Evolutionary conservation across 1,140 invertebrate species (phyloP).

Genomic region (Euborellia annulipes): DNA sequence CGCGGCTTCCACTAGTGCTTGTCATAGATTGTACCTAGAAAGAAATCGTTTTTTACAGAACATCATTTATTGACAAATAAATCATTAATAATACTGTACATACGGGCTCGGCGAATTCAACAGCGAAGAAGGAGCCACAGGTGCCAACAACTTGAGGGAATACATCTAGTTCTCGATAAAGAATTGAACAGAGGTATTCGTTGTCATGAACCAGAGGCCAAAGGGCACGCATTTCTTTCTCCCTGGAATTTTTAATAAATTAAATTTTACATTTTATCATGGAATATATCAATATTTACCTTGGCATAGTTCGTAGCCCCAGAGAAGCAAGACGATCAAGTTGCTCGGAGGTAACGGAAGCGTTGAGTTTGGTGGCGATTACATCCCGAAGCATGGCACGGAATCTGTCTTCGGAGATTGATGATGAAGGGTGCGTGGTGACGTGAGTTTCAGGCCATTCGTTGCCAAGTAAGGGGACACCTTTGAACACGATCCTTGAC

Average conservation of each 20-base stretch:
- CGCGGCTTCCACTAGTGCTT: no score
- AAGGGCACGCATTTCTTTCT: constrained; percentile 41
- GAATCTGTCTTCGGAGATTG: constrained; percentile 36
- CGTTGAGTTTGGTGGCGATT: constrained; percentile 33
- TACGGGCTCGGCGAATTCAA: constrained; percentile 39
- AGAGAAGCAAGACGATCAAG: constrained; percentile 21
- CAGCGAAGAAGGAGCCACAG: constrained; percentile 43
- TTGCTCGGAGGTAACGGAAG: constrained; percentile 29
- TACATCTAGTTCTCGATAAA: constrained; percentile 38
- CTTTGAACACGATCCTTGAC: constrained; percentile 37
- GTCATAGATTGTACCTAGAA: no score
- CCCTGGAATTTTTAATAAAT: constrained; percentile 14
- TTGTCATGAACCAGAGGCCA: constrained; percentile 45
- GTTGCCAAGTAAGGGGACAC: constrained; percentile 20
- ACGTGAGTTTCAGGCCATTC: constrained; percentile 14
- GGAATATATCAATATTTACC: no score
- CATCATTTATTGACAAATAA: no score
- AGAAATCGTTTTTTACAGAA: no score
- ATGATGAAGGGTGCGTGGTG: constrained; percentile 13
- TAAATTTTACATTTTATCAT: not conserved
- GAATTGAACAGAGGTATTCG: constrained; percentile 42
- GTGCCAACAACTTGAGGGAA: constrained; percentile 48
- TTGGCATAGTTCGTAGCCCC: not conserved
- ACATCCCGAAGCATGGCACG: constrained; percentile 28
- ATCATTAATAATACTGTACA: constrained; percentile 23